Evolutionary conservation across 1,140 invertebrate genomes (phyloP).

Genomic region (Scylla paramamosain): DNA sequence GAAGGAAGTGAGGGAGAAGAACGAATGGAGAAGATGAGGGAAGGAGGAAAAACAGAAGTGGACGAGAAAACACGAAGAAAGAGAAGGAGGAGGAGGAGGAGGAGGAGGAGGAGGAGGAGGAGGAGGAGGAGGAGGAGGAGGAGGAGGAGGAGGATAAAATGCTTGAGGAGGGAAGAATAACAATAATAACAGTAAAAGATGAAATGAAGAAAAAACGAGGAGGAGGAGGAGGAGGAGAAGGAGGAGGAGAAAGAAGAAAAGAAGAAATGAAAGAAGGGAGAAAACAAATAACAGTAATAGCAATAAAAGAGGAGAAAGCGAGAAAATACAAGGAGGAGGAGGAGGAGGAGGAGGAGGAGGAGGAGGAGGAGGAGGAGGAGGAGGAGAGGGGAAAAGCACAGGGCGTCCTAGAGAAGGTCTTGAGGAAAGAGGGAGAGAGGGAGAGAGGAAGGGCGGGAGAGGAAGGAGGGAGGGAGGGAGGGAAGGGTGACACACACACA

Average conservation of each 20-base stretch:
- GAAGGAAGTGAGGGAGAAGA: neutral
- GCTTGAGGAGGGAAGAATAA: neutral
- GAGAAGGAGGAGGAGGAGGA: too few species aligned
- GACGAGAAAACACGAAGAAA: too few species aligned
- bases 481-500: too few species aligned
- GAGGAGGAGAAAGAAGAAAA: neutral
- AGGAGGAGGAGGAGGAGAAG: too few species aligned
- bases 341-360: neutral
- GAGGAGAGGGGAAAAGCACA: neutral
- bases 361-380: neutral
- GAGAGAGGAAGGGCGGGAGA: neutral
- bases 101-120: too few species aligned
- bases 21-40: neutral
- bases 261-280: neutral
- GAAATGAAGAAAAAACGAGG: too few species aligned
- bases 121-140: neutral
- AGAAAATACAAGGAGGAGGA: neutral
- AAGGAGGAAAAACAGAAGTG: neutral
- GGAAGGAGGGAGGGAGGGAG: neutral
- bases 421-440: neutral
- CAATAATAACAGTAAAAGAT: neutral
- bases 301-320: neutral
- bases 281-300: neutral
- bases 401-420: constrained; percentile 6
- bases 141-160: neutral